Base-by-base conservation (phyloP, 2,113 vertebrate species). In the Pseudopipra pipra region DNA sequence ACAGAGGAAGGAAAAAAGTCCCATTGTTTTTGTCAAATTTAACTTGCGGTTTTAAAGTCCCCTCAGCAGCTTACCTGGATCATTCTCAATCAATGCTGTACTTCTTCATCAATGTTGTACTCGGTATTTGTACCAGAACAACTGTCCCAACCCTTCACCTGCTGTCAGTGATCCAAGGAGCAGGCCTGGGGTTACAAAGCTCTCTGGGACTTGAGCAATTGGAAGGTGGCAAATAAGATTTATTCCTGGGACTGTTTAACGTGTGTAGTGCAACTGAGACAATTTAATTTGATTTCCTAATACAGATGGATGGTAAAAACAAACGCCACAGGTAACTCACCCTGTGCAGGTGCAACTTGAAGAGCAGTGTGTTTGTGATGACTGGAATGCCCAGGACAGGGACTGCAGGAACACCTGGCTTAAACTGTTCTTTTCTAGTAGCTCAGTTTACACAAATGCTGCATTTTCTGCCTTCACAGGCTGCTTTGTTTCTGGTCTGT, bases 401-500 rank as follows among this genome's bases (percentile, higher is more conserved):
- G 6, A 5, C 0, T 68, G 51, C 52, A 35, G 52, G 41, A 67
- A 28, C 20, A 31, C 2, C 24, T 35, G n/a, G 3, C 28, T 37
- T 22, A 3, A 25, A 22, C 1, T 1, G 23, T 4, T 5, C 11
- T 39, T 56, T n/a, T 4, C 55, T 5, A 27, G 41, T 9, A 23
- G 46, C 23, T 52, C 31, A 33, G 0, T 25, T 93, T 14, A 35
- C 47, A 41, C 1, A 9, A 10, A 22, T 5, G 11, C 4, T 30
- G 21, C 8, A 2, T 75, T 59, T 61, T 71, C 61, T 87, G 61
- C 18, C n/a, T 1, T 16, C 7, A 11, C 96, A 99, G 99, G 99
- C 9, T 99, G 99, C 97, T 99, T 98, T 54, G 98, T 99, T 41
- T 99, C 99, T 0, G 99, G 99, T 3, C 96, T 99, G 66, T 99